Conservation (phyloP, 2,888 invertebrate genomes). For the Hetaerina titia region DNA sequence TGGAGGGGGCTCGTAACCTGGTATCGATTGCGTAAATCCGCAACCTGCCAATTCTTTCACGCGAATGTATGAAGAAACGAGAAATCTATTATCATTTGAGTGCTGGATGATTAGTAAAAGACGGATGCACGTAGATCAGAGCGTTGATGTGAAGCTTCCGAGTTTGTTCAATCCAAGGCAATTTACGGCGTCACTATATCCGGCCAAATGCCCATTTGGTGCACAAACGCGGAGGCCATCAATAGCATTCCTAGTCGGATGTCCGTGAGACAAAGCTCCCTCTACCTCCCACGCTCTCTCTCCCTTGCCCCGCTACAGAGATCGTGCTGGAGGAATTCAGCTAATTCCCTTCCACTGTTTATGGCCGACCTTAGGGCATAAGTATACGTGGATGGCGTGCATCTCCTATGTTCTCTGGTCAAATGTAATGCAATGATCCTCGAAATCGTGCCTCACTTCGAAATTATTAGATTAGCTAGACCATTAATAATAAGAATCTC, state of each 20-base stretch:
- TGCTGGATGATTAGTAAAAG: not conserved
- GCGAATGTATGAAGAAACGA: not conserved
- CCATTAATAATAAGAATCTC: no score
- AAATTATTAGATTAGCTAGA: not conserved
- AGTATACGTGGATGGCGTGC: not conserved
- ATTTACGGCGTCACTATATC: constrained; percentile 39
- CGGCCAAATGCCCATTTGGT: constrained; percentile 35
- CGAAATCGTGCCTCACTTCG: not conserved
- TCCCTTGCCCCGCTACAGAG: not conserved
- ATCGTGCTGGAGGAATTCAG: not conserved
- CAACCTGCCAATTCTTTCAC: not conserved
- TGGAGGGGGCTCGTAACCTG: not conserved
- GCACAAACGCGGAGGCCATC: not conserved
- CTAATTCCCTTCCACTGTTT: not conserved
- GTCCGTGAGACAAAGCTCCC: constrained; percentile 6
- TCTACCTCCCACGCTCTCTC: not conserved
- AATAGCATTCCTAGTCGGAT: constrained; percentile 23
- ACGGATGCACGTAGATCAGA: not conserved
- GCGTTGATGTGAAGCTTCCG: constrained; percentile 8
- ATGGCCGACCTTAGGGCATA: not conserved
- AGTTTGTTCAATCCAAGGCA: constrained; percentile 35
- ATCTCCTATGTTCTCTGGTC: not conserved
- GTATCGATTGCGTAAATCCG: not conserved
- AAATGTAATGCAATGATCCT: not conserved
- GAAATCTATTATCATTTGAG: constrained; percentile 14